phyloP scores from a whole-genome alignment of 2,113 vertebrate genomes.

The Macrotis lagotis region DNA sequence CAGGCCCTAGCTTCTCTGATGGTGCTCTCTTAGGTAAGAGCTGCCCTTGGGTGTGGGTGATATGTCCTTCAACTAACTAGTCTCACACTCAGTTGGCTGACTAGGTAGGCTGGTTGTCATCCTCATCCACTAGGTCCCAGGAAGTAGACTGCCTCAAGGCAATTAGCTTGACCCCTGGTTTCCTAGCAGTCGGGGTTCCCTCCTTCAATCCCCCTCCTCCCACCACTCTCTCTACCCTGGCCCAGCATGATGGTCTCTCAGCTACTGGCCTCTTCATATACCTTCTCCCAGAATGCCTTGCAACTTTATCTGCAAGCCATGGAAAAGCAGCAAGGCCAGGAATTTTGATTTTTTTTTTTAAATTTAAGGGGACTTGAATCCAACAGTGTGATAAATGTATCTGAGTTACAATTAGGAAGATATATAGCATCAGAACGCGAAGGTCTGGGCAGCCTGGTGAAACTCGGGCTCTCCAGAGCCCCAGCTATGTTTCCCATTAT shows the following conservation, averaged over 20 bases:
- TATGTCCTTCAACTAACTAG: not conserved
- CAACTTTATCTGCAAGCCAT: constrained; percentile 64
- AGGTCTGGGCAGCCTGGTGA: constrained; percentile 91
- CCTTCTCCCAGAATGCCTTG: constrained; percentile 53
- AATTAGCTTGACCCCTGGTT: constrained; percentile 40
- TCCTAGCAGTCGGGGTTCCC: accelerated
- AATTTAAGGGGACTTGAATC: constrained; percentile 82
- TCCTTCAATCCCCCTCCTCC: not conserved
- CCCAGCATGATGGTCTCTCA: not conserved
- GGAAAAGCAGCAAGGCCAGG: constrained; percentile 79
- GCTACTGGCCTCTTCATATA: constrained; percentile 19
- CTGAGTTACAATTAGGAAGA: constrained; percentile 94
- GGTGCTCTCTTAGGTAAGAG: constrained; percentile 67
- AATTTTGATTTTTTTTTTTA: constrained; percentile 78
- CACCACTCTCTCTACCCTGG: not conserved
- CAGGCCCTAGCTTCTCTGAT: constrained; percentile 72
- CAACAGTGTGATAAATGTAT: constrained; percentile 97
- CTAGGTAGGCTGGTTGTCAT: constrained; percentile 46
- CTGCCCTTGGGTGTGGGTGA: constrained; percentile 15
- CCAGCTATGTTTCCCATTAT: constrained; percentile 99
- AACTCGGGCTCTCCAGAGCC: constrained; percentile 97
- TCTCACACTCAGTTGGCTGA: not conserved
- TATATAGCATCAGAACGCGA: constrained; percentile 95
- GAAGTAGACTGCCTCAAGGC: constrained; percentile 46
- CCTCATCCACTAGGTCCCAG: constrained; percentile 50